These are phyloP conservation scores for Kryphioiulus occultus DNA, from an alignment of 2,888 invertebrate genomes.

Conservation along the genomic window DNA sequence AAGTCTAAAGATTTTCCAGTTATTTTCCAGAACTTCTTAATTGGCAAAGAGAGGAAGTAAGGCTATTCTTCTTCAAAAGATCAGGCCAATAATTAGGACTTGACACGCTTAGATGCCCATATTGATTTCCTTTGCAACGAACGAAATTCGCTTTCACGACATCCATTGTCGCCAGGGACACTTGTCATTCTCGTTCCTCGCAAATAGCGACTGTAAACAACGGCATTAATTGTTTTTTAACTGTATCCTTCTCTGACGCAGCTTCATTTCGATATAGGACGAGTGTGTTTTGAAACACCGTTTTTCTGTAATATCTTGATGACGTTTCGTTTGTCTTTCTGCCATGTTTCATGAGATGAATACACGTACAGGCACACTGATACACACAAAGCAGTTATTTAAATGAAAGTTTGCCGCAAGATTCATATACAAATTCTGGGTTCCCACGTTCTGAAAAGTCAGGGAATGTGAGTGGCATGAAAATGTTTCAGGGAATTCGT, in stretches of 20 bases:
- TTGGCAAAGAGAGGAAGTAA: not conserved
- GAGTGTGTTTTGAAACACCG: not conserved
- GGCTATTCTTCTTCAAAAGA: not conserved
- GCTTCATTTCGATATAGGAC: not conserved
- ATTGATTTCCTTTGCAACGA: not conserved
- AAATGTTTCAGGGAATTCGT: too few relatives aligned
- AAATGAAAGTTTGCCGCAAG: too few relatives aligned
- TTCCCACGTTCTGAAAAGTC: too few relatives aligned
- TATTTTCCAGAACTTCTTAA: not conserved
- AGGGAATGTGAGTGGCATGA: too few relatives aligned
- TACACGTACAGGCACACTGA: too few relatives aligned
- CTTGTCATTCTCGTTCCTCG: not conserved
- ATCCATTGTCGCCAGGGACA: not conserved
- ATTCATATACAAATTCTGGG: too few relatives aligned
- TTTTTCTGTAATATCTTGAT: too few relatives aligned
- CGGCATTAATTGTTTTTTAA: not conserved
- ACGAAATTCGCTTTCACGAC: not conserved
- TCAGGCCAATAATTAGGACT: not conserved
- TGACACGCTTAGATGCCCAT: not conserved
- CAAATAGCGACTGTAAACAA: not conserved
- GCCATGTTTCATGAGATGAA: too few relatives aligned
- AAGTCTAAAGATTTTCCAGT: not conserved
- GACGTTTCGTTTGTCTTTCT: too few relatives aligned
- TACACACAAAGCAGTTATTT: too few relatives aligned
- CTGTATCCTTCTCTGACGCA: too few relatives aligned